A percentile compares a stretch with the other conserved stretches of the same genome.
Conservation (phyloP, 2,113 vertebrate genomes). For the Sula dactylatra region DNA sequence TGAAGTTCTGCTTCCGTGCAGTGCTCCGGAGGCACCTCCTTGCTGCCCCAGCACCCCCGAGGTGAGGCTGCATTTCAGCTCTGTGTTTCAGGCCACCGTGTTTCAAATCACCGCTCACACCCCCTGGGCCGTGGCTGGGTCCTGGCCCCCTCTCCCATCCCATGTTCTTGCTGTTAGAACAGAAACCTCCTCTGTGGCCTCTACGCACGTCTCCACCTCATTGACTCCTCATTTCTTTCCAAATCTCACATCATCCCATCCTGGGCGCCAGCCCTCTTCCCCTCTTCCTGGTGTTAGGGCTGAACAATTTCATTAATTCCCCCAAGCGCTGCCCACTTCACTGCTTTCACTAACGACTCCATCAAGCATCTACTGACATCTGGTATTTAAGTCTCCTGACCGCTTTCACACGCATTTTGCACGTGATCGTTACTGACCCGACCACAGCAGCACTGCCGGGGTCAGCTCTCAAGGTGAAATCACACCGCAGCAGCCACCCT, state of each 20-base stretch:
- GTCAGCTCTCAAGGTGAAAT: background rate
- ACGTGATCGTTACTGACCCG: rapidly evolving
- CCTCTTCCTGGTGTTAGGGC: background rate
- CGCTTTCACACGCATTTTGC: background rate
- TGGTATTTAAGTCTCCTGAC: background rate
- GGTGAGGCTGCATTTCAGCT: background rate
- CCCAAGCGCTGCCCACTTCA: background rate
- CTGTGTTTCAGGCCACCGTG: background rate
- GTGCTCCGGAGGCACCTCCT: background rate
- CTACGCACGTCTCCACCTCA: background rate
- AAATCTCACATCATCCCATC: background rate
- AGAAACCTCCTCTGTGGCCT: background rate
- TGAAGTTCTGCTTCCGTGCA: background rate
- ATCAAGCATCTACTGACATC: background rate
- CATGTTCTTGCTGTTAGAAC: background rate
- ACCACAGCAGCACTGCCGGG: background rate
- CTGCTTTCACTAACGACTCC: background rate
- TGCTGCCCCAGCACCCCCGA: rapidly evolving
- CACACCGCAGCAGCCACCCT: background rate
- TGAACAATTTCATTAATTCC: background rate
- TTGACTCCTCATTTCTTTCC: conserved; percentile 4
- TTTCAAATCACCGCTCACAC: background rate
- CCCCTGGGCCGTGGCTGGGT: background rate
- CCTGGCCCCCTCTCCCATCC: background rate
- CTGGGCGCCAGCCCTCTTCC: background rate